Evolutionary conservation across 2,797 vertebrate species (phyloP).

Genomic region (Threskiornis aethiopicus): DNA sequence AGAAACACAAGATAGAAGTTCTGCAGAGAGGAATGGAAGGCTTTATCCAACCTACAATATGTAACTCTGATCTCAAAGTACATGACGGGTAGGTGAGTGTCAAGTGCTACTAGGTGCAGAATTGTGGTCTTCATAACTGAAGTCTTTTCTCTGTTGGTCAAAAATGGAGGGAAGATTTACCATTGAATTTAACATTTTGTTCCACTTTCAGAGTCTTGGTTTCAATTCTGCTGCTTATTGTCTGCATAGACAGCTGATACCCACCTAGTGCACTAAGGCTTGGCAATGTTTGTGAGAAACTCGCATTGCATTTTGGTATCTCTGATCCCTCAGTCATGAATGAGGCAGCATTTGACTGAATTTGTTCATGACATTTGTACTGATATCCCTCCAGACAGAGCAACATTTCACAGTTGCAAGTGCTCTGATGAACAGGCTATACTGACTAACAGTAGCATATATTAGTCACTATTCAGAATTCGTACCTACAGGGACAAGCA

Average conservation of each 20-base stretch:
- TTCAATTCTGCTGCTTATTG: neutral
- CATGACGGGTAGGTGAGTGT: neutral
- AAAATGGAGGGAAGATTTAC: neutral
- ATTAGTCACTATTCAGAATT: slow-evolving; percentile 28
- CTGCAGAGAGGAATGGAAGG: slow-evolving; percentile 1
- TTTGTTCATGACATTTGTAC: neutral
- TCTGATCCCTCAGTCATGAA: neutral
- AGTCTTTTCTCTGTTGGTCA: neutral
- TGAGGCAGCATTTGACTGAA: neutral
- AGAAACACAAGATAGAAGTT: neutral
- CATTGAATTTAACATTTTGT: neutral
- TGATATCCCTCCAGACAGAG: neutral
- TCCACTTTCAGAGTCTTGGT: neutral
- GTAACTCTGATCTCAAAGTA: neutral
- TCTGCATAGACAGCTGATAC: neutral
- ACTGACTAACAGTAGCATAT: neutral
- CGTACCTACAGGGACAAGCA: neutral
- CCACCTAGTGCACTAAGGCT: neutral
- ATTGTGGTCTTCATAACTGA: neutral
- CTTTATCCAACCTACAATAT: neutral
- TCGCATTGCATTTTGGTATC: neutral
- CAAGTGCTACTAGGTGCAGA: neutral
- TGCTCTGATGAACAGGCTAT: neutral
- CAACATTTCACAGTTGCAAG: neutral
- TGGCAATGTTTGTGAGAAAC: neutral